These are phyloP conservation scores for Sphaeramia orbicularis DNA, from an alignment of 2,797 vertebrate species.

Conservation along the genomic window DNA sequence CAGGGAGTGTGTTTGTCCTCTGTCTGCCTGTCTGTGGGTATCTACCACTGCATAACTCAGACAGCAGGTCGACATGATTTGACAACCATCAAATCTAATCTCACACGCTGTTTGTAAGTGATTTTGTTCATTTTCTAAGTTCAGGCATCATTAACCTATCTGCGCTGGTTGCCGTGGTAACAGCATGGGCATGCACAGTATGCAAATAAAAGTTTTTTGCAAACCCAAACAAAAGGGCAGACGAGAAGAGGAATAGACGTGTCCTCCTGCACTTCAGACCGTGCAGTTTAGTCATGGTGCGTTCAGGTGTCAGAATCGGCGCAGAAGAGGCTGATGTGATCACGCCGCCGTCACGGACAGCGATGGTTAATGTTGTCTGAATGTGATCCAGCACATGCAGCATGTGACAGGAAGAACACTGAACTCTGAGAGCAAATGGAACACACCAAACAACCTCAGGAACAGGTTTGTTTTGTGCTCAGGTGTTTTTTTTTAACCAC, in stretches of 20 bases:
- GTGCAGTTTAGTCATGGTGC: background rate
- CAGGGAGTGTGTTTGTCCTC: background rate
- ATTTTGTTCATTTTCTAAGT: slow-evolving; percentile 10
- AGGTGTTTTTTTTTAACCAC: background rate
- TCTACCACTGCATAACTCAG: background rate
- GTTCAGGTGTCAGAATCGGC: slow-evolving; percentile 17
- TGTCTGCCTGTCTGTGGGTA: background rate
- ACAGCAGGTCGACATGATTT: background rate
- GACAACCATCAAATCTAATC: slow-evolving; percentile 17
- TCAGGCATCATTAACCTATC: slow-evolving; percentile 17
- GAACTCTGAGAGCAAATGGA: background rate
- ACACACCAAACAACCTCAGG: background rate
- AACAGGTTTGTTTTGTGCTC: slow-evolving; percentile 1
- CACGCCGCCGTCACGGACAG: slow-evolving; percentile 12
- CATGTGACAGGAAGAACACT: slow-evolving; percentile 6
- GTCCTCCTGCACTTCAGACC: slow-evolving; percentile 3
- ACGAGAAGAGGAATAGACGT: slow-evolving; percentile 36
- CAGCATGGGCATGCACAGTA: slow-evolving; percentile 4
- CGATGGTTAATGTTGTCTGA: background rate
- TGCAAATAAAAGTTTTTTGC: slow-evolving; percentile 13
- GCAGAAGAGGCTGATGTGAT: background rate
- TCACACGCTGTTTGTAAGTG: background rate
- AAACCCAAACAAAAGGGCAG: slow-evolving; percentile 12
- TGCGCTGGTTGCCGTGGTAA: slow-evolving; percentile 30
- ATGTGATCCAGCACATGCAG: slow-evolving; percentile 1